A percentile compares a stretch with the other conserved stretches of the same genome.
These are phyloP conservation scores for Netelia fuscicornis DNA, from an alignment of 2,888 invertebrate genomes.

Conservation along the genomic window DNA sequence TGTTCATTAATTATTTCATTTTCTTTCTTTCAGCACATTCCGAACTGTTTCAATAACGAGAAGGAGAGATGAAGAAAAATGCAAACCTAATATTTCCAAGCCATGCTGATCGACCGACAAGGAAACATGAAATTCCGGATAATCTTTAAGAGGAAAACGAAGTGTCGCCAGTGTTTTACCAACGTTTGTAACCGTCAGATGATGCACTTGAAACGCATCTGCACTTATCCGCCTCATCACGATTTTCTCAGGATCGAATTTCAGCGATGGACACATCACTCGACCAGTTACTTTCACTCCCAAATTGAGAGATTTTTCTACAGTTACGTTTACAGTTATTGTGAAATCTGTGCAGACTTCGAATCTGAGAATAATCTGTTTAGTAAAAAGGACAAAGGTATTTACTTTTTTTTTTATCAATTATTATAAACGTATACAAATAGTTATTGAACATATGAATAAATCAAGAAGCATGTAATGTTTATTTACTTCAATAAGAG, in stretches of 20 bases:
- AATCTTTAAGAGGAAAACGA: slow-evolving; percentile 79
- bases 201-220: slow-evolving; percentile 77
- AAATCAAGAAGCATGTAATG: background rate
- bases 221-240: slow-evolving; percentile 85
- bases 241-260: slow-evolving; percentile 85
- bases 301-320: slow-evolving; percentile 71
- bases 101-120: slow-evolving; percentile 40
- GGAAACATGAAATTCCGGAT: slow-evolving; percentile 81
- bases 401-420: too few relatives aligned
- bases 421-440: too few relatives aligned
- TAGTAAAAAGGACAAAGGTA: background rate
- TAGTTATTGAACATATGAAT: too few relatives aligned
- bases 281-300: slow-evolving; percentile 68
- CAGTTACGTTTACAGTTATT: slow-evolving; percentile 60
- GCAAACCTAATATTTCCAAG: background rate
- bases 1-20: background rate
- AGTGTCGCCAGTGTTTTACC: slow-evolving; percentile 76
- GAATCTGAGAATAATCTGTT: slow-evolving; percentile 71
- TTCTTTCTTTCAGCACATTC: too few relatives aligned
- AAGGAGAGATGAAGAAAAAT: background rate
- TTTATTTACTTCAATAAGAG: slow-evolving; percentile 68
- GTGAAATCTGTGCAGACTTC: slow-evolving; percentile 71
- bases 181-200: slow-evolving; percentile 79
- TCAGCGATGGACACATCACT: slow-evolving; percentile 84
- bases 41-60: too few relatives aligned